These are phyloP conservation scores for Aurelia sp. DNA, from an alignment of 30 jellyfish, hydroid and myxozoan genomes.

Conservation along the genomic window DNA sequence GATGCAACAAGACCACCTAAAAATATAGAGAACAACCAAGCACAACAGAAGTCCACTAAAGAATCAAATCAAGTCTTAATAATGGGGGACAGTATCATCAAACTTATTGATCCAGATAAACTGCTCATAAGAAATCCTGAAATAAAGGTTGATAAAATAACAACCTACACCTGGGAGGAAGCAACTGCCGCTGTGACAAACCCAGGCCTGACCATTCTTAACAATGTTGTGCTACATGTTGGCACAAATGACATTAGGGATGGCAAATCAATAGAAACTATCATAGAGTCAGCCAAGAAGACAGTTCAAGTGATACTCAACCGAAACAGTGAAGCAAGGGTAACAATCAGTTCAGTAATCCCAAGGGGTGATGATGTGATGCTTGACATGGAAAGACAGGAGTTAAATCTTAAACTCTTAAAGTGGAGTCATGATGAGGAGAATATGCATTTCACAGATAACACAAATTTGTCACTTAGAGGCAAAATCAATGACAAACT, in stretches of 20 bases:
- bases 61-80: no score
- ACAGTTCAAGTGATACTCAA: not conserved
- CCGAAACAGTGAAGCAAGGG: not conserved
- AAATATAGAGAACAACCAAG: no score
- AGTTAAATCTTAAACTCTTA: not conserved
- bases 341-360: not conserved
- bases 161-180: not conserved
- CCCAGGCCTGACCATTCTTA: not conserved
- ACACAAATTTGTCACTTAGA: not conserved
- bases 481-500: conserved; percentile 1
- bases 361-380: conserved; percentile 1
- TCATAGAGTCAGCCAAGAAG: not conserved
- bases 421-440: not conserved
- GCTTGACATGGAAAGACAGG: not conserved
- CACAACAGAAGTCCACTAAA: no score
- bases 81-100: no score
- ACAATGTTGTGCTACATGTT: not conserved
- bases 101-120: not conserved
- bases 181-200: not conserved
- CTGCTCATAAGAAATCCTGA: not conserved
- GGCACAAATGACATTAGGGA: conserved; percentile 7
- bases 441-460: not conserved
- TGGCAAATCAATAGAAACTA: not conserved
- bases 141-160: not conserved
- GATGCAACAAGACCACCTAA: no score